Base-by-base conservation (phyloP, 1,140 invertebrate species). In the Ruditapes philippinarum region DNA sequence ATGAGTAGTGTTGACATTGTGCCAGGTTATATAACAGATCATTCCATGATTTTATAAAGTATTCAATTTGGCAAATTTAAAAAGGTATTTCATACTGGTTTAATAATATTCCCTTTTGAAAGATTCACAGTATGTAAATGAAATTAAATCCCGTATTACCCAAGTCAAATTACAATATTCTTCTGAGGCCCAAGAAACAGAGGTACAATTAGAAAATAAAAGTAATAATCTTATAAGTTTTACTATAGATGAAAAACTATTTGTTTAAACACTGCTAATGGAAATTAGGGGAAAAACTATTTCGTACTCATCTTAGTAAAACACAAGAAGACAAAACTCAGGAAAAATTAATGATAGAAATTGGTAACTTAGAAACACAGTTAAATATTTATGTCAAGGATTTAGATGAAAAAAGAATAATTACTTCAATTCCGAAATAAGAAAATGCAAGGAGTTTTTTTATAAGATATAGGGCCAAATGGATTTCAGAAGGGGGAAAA, bases 401-500 rank as follows among this genome's bases (percentile, higher is more conserved):
- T 22, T 31, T 60, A 33, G 36, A 38, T 12, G 19, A 60, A 78
- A 78, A n/a, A 38, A 65, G 38, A 76, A 73, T 38, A 83, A 62
- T 28, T 88, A 4, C 12, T 28, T 62, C 45, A 73, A 62, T 22
- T 90, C 4, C 74, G 79, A 40, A 87, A 76, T 62, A 49, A 65
- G 14, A 70, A 87, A 81, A 12, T 83, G 9, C 42, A 70, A 79
- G 80, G 79, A 3, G 19, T 28, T 9, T 49, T n/a, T n/a, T 70
- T 14, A 79, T 90, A 9, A 62, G 84, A 60, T 78, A 84, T 22
- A 49, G 40, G 42, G 62, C 42, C 70, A 73, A 83, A 65, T 88
- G 68, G 78, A 83, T 88, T 42, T 62, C 60, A 78, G 79, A 90
- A 40, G 84, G 84, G 11, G 84, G 82, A 78, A 87, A 83, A 62